phyloP scores from a whole-genome alignment of 2,888 invertebrate species.

The Aplocera efformata region DNA sequence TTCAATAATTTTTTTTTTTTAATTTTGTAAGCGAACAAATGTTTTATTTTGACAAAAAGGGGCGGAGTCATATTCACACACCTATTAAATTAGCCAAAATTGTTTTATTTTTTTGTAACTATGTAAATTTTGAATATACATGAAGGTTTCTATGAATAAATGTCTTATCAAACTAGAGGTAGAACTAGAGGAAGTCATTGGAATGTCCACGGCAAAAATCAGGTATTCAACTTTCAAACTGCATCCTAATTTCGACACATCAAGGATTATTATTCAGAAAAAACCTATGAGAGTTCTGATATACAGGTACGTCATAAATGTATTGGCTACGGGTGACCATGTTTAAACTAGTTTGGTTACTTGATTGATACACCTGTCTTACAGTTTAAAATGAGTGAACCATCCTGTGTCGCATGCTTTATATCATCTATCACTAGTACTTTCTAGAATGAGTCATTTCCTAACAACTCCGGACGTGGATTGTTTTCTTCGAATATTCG shows the following conservation, averaged over 20 bases:
- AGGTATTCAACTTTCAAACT: slow-evolving; percentile 35
- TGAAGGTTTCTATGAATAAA: too few species aligned
- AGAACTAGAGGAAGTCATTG: too few species aligned
- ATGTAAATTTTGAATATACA: too few species aligned
- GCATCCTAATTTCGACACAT: slow-evolving; percentile 28
- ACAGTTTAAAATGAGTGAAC: slow-evolving; percentile 10
- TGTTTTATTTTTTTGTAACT: too few species aligned
- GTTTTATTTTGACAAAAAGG: too few species aligned
- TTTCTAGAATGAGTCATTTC: slow-evolving; percentile 39
- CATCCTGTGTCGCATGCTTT: slow-evolving; percentile 12
- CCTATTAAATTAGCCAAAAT: too few species aligned
- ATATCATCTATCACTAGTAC: slow-evolving; percentile 20
- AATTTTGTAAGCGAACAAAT: too few species aligned
- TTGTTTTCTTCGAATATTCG: slow-evolving; percentile 3
- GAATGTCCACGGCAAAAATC: slow-evolving; percentile 22
- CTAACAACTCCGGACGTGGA: slow-evolving; percentile 11
- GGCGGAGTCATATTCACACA: too few species aligned
- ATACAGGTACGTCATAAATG: slow-evolving; percentile 12
- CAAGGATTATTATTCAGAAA: slow-evolving; percentile 33
- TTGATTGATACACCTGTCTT: slow-evolving; percentile 25
- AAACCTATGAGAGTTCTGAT: slow-evolving; percentile 14
- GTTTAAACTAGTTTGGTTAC: slow-evolving; percentile 22
- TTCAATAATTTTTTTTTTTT: too few species aligned
- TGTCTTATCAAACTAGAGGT: too few species aligned
- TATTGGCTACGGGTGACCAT: slow-evolving; percentile 10